These are phyloP conservation scores for Cantharis rustica DNA, from an alignment of 2,888 invertebrate species.

Conservation along the genomic window DNA sequence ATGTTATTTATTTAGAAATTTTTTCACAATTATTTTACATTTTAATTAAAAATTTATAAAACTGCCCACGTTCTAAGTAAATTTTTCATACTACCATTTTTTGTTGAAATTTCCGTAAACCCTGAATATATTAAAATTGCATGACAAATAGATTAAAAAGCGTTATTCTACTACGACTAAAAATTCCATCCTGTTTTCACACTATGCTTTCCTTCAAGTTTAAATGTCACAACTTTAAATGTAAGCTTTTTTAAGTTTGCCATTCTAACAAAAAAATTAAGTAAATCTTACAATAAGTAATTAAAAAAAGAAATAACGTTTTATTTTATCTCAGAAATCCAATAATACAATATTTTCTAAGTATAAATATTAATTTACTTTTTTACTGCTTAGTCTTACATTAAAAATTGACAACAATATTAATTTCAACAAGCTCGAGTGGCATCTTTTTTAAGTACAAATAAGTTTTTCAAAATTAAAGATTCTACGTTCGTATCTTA, in stretches of 20 bases:
- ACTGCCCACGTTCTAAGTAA: neutral
- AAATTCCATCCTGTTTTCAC: neutral
- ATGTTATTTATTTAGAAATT: too few relatives aligned
- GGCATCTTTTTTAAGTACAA: neutral
- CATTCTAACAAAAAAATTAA: neutral
- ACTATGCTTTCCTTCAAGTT: neutral
- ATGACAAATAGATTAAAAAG: neutral
- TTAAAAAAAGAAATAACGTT: neutral
- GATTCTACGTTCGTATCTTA: neutral
- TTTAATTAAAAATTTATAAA: neutral
- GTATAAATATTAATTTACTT: neutral
- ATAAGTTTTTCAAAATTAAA: neutral
- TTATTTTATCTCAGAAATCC: neutral
- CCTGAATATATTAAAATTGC: neutral
- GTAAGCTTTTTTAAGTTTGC: neutral
- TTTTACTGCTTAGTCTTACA: neutral
- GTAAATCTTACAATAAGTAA: neutral
- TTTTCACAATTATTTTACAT: neutral
- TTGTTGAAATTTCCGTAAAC: neutral
- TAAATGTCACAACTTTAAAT: neutral
- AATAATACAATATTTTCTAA: neutral
- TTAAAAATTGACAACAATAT: neutral
- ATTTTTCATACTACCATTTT: neutral
- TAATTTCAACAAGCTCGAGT: neutral
- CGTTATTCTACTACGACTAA: neutral